These are phyloP conservation scores for Enteromius argenteus DNA, from an alignment of 2,797 vertebrate genomes.

Conservation along the genomic window DNA sequence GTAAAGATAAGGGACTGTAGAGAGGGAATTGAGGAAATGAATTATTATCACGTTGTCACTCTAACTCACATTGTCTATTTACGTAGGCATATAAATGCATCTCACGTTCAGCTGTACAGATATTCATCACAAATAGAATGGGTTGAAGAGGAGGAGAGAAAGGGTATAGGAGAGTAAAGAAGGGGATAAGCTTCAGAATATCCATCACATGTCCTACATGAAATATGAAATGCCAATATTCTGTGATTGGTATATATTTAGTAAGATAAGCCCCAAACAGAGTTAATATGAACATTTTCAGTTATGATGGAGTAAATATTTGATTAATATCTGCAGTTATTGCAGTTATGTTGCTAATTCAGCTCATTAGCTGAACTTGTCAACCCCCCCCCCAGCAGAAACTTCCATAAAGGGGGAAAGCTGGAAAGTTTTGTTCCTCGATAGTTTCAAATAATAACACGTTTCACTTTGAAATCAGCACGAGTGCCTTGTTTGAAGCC, in stretches of 20 bases:
- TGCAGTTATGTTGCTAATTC: slow-evolving; percentile 1
- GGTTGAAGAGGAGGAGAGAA: not conserved
- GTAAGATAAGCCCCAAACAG: not conserved
- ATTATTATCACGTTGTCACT: slow-evolving; percentile 43
- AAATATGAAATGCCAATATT: not conserved
- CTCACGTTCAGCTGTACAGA: slow-evolving; percentile 18
- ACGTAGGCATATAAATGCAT: slow-evolving; percentile 26
- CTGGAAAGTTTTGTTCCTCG: slow-evolving; percentile 15
- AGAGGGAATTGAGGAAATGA: slow-evolving; percentile 31
- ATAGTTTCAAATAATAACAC: slow-evolving; percentile 48
- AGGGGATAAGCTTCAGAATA: not conserved
- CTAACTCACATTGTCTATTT: slow-evolving; percentile 6
- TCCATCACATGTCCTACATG: not conserved
- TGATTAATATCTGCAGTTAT: not conserved
- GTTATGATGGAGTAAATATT: not conserved
- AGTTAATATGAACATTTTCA: not conserved
- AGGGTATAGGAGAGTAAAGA: not conserved
- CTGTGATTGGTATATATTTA: not conserved
- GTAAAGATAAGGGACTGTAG: slow-evolving; percentile 58
- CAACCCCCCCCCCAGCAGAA: not conserved
- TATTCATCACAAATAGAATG: slow-evolving; percentile 5
- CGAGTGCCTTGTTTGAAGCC: slow-evolving; percentile 49
- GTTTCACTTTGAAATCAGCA: slow-evolving; percentile 44
- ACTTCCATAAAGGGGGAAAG: not conserved
- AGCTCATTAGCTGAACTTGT: slow-evolving; percentile 30